Base-by-base conservation (phyloP, 2,797 vertebrate genomes). In the Rhabdophis nuchalis region DNA sequence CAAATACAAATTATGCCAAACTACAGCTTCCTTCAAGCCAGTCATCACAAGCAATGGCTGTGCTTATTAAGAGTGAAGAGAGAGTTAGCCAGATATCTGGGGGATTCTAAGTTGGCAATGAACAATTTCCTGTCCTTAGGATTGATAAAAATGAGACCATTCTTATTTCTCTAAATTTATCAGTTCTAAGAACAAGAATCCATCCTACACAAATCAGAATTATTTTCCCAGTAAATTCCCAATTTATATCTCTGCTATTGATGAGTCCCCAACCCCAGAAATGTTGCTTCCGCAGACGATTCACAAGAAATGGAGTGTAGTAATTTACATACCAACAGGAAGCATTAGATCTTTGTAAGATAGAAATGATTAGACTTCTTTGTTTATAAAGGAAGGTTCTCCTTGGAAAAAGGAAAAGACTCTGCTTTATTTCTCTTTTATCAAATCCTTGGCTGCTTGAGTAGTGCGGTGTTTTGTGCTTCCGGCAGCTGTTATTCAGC, bases 301-400 rank as follows among this genome's bases (percentile, higher is more conserved):
- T 61, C 60, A n/a, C 60, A 32, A 90, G 1, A 94, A 94, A 86
- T 89, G 7, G 50, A 90, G 90, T 90, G 27, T 11, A n/a, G 90
- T 89, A 29, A 95, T 95, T 96, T 96, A 94, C 93, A 95, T 94
- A 89, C 93, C 89, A 88, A 91, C 88, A 94, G 90, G 95, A 96
- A 96, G 91, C 57, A 86, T 1, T 68, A 0, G 11, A 8, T 92
- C 92, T 86, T 94, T 94, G n/a, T 92, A 93, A 96, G 93, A 92
- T 94, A 92, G 94, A 92, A 89, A 88, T 92, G 68, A 85, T 94
- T 94, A 29, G 0, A 89, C 60, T 95, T 91, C 94, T 94, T 94
- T 94, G 90, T 96, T 96, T 94, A 95, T 94, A 95, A 89, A 93
- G 94, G 96, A 95, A 53, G n/a, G 27, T 89, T 94, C 96, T 92